Base-by-base conservation (phyloP, 35 echinoderm and acorn worm genomes). In the Strongylocentrotus purpuratus region DNA sequence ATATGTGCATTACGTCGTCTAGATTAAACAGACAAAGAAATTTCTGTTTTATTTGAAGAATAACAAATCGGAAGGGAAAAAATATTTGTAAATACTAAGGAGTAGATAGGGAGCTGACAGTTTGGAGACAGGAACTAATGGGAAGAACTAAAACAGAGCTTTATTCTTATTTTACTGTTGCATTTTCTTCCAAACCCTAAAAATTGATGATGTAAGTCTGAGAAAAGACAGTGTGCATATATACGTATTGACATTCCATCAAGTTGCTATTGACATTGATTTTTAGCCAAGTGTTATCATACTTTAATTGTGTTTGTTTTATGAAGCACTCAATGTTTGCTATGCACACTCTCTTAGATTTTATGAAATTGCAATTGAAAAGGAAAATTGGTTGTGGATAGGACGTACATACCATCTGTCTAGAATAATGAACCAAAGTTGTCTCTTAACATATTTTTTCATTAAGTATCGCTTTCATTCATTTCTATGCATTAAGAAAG, bases 231-330 rank as follows among this genome's bases (percentile, higher is more conserved):
- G 45, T 10, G 2, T 89, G 87, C 12, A 25, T 89, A 20, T 89
- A 46, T 89, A 46, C 41, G 45, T 89, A 33, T 89, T 89, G 32
- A 93, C 48, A 93, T 93, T 93, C 91, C 91, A 93, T 93, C 48
- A 58, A 93, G 46, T 58, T 46, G 87, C 9, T 93, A 58, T 93
- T 93, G 45, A 58, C 91, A 47, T 93, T 50, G 91, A 93, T 93
- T 93, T 93, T 47, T 93, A 31, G 91, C 91, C 48, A 58, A 93
- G 91, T 93, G 91, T 93, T 93, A 93, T 93, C 91, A 93, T 93
- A 48, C 48, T 93, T 93, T 93, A 93, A 93, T 93, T 50, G 48
- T 93, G 91, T 93, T 93, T 93, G 91, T 93, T 93, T 93, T 50
- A 93, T 47, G 25, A 93, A 50, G 91, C 46, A 93, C 48, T 5